These are phyloP conservation scores for Lophius americanus DNA, from an alignment of 2,797 vertebrate species.

Conservation along the genomic window DNA sequence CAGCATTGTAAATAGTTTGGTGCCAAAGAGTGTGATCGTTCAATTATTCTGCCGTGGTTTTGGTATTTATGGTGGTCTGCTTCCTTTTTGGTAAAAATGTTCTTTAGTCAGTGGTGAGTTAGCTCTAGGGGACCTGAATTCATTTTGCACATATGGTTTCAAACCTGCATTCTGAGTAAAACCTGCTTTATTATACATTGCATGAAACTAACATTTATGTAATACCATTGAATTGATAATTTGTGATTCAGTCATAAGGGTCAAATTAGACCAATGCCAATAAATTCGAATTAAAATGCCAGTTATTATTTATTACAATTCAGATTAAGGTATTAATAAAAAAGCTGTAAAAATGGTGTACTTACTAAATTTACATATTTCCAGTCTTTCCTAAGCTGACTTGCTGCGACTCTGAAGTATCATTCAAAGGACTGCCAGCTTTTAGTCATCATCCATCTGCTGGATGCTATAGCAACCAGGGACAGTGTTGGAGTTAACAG, in stretches of 20 bases:
- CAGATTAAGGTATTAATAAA: no score
- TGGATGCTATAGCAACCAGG: constrained; percentile 46
- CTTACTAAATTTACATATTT: constrained; percentile 1
- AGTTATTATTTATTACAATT: neutral
- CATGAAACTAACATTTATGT: no score
- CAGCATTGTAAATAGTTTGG: neutral
- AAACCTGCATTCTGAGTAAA: neutral
- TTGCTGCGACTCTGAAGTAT: constrained; percentile 19
- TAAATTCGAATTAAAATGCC: neutral
- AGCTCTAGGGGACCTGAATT: neutral
- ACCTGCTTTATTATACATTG: neutral
- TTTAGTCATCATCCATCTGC: constrained; percentile 62
- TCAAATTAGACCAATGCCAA: neutral
- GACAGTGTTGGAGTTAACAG: constrained; percentile 41
- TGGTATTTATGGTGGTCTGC: no score
- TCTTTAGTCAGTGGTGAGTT: neutral
- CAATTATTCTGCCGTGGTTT: neutral
- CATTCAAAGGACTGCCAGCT: constrained; percentile 28
- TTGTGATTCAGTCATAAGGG: no score
- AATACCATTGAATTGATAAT: no score
- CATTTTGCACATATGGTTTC: neutral
- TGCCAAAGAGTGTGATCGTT: neutral
- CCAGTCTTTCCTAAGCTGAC: constrained; percentile 34
- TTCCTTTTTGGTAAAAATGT: no score
- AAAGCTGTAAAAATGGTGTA: neutral